These are phyloP conservation scores for Smithornis capensis DNA, from an alignment of 2,113 vertebrate species.

Conservation along the genomic window DNA sequence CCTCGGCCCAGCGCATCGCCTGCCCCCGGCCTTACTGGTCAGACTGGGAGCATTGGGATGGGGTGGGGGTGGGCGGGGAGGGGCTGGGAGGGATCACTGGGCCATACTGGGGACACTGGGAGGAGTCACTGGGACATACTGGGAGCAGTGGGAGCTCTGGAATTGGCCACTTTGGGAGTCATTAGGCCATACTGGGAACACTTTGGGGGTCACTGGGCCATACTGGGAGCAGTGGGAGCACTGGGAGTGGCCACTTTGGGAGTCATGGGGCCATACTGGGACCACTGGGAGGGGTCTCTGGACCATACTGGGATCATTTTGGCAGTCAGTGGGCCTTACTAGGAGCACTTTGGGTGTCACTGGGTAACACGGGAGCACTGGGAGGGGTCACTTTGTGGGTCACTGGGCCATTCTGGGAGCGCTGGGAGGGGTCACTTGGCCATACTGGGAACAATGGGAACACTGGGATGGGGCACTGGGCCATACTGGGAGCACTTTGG, in stretches of 20 bases:
- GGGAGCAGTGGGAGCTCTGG: background rate
- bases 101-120: no score
- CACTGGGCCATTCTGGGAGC: background rate
- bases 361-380: no score
- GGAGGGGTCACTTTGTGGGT: no score
- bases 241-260: background rate
- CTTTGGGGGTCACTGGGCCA: no score
- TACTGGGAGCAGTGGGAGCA: no score
- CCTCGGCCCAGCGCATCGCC: background rate
- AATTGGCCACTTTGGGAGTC: background rate
- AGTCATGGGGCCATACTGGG: background rate
- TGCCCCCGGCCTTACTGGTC: background rate
- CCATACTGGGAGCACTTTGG: background rate
- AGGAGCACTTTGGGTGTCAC: background rate
- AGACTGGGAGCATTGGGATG: background rate
- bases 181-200: background rate
- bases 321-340: background rate
- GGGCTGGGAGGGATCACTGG: background rate
- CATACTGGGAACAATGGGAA: background rate
- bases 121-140: no score
- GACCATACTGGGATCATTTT: no score
- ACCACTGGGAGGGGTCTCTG: no score
- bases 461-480: background rate
- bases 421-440: no score
- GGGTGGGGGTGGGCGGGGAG: background rate